Conservation (phyloP, 2,888 invertebrate genomes). For the Alsophila aescularia region DNA sequence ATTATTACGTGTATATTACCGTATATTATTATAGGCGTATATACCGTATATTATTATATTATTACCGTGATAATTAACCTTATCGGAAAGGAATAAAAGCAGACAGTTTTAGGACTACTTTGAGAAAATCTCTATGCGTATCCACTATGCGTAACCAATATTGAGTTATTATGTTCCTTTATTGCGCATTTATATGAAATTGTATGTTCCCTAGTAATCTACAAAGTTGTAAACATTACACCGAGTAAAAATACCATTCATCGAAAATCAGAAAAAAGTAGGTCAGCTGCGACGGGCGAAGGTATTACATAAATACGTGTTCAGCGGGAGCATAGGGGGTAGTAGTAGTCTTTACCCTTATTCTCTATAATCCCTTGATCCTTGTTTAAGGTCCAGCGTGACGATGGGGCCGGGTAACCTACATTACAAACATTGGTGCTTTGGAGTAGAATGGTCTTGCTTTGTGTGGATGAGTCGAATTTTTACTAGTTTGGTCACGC, state of each 20-base stretch:
- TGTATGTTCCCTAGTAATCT: neutral
- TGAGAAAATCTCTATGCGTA: too few species aligned
- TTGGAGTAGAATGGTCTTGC: neutral
- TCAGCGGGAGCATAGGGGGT: neutral
- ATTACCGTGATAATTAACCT: too few species aligned
- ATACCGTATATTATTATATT: too few species aligned
- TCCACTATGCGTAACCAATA: too few species aligned
- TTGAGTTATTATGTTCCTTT: too few species aligned
- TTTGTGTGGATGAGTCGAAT: neutral
- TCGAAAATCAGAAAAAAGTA: neutral
- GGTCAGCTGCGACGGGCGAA: neutral
- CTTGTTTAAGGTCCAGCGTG: neutral
- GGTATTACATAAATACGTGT: constrained; percentile 3
- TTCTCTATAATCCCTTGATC: constrained; percentile 1
- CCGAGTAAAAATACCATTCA: neutral
- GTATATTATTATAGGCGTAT: too few species aligned
- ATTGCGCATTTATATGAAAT: neutral
- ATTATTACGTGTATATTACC: too few species aligned
- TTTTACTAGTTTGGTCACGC: too few species aligned
- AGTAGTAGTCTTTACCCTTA: neutral
- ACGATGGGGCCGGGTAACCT: neutral
- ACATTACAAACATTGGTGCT: neutral
- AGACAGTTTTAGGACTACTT: too few species aligned
- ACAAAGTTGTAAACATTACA: neutral
- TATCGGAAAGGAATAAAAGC: too few species aligned